Percentiles rank a stretch among this genome's conserved stretches.
Conservation (phyloP, 2,888 invertebrate genomes). For the Quadroppia sp. region DNA sequence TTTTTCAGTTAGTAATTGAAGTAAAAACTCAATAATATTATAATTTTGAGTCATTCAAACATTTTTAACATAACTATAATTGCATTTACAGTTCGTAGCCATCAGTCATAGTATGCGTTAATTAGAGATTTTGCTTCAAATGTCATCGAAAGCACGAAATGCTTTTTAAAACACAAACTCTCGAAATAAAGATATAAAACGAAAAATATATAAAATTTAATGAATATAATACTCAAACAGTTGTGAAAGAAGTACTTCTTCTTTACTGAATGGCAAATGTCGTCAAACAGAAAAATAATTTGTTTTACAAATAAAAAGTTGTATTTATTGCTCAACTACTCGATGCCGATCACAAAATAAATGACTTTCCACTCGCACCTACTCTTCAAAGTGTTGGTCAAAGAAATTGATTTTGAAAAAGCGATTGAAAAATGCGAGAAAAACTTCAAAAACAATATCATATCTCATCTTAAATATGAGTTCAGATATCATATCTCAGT, state of each 20-base stretch:
- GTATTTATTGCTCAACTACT: constrained; percentile 29
- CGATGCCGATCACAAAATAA: constrained; percentile 28
- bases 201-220: no score
- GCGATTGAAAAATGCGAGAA: constrained; percentile 1
- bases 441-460: neutral
- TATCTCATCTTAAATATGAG: no score
- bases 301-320: constrained; percentile 23
- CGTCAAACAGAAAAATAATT: constrained; percentile 15
- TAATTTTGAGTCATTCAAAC: no score
- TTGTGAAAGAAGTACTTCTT: neutral
- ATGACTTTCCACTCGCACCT: constrained; percentile 1
- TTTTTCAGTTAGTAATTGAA: no score
- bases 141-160: constrained; percentile 26
- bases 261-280: constrained; percentile 11
- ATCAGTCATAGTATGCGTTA: constrained; percentile 13
- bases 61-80: neutral
- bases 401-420: neutral
- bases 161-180: neutral
- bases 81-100: neutral
- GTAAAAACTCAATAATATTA: no score
- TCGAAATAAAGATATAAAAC: neutral
- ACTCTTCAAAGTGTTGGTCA: constrained; percentile 11
- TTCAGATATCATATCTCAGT: no score
- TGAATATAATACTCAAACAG: neutral
- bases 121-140: constrained; percentile 30